Evolutionary conservation across 2,113 vertebrate genomes (phyloP), one percentile per base, ranked within the genome.

Genomic region (Nesogale talazaci): DNA sequence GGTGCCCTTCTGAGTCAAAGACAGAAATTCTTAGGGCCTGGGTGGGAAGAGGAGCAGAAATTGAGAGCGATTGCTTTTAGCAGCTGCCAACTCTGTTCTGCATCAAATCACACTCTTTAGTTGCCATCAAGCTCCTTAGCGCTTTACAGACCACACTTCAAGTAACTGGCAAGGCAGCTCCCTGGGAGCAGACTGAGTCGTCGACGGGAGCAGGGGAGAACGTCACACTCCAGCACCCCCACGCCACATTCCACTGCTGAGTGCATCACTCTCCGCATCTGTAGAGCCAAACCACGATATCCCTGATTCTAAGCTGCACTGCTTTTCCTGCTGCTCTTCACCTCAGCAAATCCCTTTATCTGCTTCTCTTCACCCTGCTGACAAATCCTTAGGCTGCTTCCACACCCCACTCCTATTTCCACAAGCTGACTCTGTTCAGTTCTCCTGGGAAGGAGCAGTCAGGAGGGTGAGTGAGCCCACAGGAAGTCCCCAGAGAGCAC

Each of bases 401-500:
- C 40, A n/a, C 76, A 78, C 42, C 77, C 20, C 78, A 84, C 16
- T 57, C 57, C 36, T 52, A 36, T n/a, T 75, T 67, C 59, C 7
- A 1, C 36, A 87, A 87, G 46, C 61, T 38, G 12, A 57, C 19
- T 63, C 59, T 14, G 7, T 42, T 63, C 61, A 52, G 20, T 78
- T 42, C 59, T n/a, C 65, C 83, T 0, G 0, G 76, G 52, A 31
- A 72, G 63, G 15, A 72, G 52, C 1, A 69, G 22, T 67, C 76
- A 72, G 46, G n/a, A 65, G 27, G 63, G 31, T 36, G 27, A 83
- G 16, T 40, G 52, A 83, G 16, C 46, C 59, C 76, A 82, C 74
- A 77, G 1, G 88, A 92, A 95, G 82, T 59, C 23, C 4, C 95
- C 79, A 2, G 0, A 40, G 11, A 89, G 89, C 95, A 99, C 99